Conservation (phyloP, 2,113 vertebrate genomes). For the Hypocryptadius cinnamomeus region DNA sequence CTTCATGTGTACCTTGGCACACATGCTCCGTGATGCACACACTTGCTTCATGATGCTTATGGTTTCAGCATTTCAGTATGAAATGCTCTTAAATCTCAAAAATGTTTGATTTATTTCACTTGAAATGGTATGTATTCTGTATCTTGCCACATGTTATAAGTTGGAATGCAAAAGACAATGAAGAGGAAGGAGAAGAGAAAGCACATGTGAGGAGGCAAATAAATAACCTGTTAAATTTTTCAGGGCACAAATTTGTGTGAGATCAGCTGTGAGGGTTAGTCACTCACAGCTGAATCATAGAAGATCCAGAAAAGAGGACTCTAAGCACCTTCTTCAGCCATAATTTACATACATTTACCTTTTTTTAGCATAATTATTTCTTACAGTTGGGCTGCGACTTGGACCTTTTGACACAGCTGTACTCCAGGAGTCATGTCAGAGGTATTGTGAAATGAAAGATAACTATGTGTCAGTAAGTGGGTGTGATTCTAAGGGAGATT, state of each 20-base stretch:
- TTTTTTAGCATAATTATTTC: not conserved
- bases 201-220: not conserved
- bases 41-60: not conserved
- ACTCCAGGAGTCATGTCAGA: not conserved
- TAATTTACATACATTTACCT: not conserved
- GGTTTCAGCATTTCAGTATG: not conserved
- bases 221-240: not conserved
- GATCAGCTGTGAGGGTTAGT: not conserved
- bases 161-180: not conserved
- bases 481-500: not conserved
- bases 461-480: not conserved
- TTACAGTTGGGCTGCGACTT: not conserved
- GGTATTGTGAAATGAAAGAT: not conserved
- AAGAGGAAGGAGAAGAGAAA: not conserved
- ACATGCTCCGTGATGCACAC: not conserved
- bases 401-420: not conserved
- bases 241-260: not conserved
- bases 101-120: not conserved
- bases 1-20: rapidly evolving
- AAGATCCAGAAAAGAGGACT: not conserved
- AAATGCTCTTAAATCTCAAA: not conserved
- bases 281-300: not conserved
- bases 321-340: not conserved
- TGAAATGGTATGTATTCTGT: not conserved
- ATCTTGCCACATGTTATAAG: rapidly evolving